Base-by-base conservation (phyloP, 1,140 invertebrate genomes). In the Drosophila virilis region DNA sequence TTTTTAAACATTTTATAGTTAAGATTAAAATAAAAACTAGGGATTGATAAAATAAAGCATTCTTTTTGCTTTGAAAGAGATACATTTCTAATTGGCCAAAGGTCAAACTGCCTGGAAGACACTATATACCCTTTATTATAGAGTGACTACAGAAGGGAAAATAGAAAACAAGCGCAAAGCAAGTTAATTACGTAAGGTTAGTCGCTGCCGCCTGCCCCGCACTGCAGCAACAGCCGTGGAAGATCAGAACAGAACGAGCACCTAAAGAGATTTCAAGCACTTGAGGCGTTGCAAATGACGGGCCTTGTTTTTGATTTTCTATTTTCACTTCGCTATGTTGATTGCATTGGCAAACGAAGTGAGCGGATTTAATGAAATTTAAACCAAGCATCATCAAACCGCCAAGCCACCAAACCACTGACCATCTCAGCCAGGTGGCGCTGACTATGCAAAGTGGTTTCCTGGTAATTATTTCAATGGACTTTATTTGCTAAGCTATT, bases 291-390 rank as follows among this genome's bases (percentile, higher is more conserved):
- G 79, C 78, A 88, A 86, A 88, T 86, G 45, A 60, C 13, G 17
- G 37, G 52, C 71, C 51, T 52, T 35, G 15, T 46, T 62, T 46
- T 38, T 54, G 51, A 51, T 50, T 73, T 55, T 61, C 52, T 55
- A 62, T 15, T 32, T 43, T n/a, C 57, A 37, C 46, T 17, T 52
- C 69, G 79, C 79, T 43, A 65, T 88, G 83, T 68, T 88, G 83
- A 88, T 88, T 88, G 83, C 84, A 88, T 88, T 88, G 79, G 84
- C 84, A 88, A 88, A 88, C 83, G 83, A 88, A 88, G 83, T 88
- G 84, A 89, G 77, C 84, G 77, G 83, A 88, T 88, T 88, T 88
- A 88, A 88, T 88, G 83, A 88, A 88, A 88, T 86, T 86, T 88
- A 83, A 86, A 22, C 45, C 45, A 15, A 43, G 42, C 32, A 35